Evolutionary conservation across 2,113 vertebrate genomes (phyloP).

Genomic region (Oncorhynchus gorbuscha): DNA sequence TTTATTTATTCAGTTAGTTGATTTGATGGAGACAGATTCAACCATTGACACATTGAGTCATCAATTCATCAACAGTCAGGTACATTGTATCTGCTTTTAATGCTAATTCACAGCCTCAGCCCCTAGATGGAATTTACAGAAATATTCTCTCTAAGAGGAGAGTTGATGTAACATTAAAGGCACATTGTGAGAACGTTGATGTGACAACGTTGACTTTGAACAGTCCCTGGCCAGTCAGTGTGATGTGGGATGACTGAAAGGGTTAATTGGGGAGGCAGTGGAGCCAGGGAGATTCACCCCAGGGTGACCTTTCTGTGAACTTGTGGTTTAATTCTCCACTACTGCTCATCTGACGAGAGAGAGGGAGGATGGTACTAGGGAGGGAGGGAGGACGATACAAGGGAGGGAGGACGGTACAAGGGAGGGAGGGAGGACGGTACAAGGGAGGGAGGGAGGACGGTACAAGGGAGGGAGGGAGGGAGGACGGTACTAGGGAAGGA

Average conservation of each 20-base stretch:
- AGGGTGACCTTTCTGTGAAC: conserved; percentile 68
- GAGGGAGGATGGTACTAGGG: no score
- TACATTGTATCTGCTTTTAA: background rate
- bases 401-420: no score
- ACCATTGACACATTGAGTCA: background rate
- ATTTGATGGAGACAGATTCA: no score
- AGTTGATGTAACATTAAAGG: background rate
- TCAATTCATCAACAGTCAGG: background rate
- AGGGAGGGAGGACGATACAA: no score
- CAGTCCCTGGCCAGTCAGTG: background rate
- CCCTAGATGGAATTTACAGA: background rate
- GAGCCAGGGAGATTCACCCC: conserved; percentile 73
- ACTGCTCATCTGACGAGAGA: background rate
- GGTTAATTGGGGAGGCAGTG: conserved; percentile 63
- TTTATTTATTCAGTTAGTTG: no score
- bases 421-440: no score
- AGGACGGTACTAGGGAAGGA: no score
- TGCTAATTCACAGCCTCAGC: background rate
- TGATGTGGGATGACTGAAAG: conserved; percentile 36
- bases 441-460: no score
- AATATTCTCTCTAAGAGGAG: background rate
- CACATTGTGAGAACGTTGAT: background rate
- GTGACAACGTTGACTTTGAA: background rate
- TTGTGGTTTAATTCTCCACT: conserved; percentile 50
- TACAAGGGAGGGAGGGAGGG: no score